These are phyloP conservation scores for Chironomus tepperi DNA, from an alignment of 1,140 invertebrate species.

Conservation along the genomic window DNA sequence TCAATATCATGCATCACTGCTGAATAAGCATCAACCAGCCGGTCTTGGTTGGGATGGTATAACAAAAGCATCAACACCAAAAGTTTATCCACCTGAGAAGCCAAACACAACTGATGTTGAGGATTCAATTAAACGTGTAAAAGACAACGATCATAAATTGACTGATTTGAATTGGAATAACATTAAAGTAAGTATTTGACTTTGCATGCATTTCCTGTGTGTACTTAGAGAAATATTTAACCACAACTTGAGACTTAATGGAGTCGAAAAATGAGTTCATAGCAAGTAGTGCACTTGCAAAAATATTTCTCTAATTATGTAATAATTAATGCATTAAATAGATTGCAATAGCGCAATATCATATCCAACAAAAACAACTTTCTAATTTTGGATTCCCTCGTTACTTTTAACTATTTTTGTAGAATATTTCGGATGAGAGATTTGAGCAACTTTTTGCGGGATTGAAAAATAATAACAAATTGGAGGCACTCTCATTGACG, in stretches of 20 bases:
- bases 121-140: constrained; percentile 76
- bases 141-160: constrained; percentile 78
- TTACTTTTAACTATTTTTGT: constrained; percentile 36
- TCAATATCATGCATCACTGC: constrained; percentile 93
- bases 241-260: neutral
- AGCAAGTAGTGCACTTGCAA: no score
- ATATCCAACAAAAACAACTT: neutral
- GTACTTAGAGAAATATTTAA: neutral
- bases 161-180: constrained; percentile 94
- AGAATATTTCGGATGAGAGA: constrained; percentile 96
- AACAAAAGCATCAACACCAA: constrained; percentile 87
- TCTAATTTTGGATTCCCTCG: neutral
- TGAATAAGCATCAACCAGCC: constrained; percentile 83
- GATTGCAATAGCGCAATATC: no score
- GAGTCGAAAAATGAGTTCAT: neutral
- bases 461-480: constrained; percentile 79
- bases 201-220: neutral
- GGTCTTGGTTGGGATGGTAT: constrained; percentile 85
- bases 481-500: constrained; percentile 85
- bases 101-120: constrained; percentile 92
- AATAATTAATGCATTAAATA: no score
- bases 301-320: no score
- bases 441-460: constrained; percentile 83
- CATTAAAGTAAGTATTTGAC: constrained; percentile 64
- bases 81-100: constrained; percentile 82